phyloP scores from a whole-genome alignment of 2,113 vertebrate species.

The Saguinus midas region DNA sequence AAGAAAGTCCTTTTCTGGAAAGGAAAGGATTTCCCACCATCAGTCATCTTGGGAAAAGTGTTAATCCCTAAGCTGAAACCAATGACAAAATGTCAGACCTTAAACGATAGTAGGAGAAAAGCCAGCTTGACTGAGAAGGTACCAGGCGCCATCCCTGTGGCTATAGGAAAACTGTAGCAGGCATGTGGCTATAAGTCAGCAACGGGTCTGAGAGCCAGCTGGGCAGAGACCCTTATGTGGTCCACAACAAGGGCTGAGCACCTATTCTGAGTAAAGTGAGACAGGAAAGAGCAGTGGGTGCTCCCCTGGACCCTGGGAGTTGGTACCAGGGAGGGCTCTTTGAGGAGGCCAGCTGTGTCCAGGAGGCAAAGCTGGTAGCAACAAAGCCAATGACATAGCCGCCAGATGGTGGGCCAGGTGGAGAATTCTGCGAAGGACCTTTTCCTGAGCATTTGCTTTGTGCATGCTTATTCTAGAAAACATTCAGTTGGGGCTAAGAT shows the following conservation, averaged over 20 bases:
- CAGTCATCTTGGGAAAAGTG: background rate
- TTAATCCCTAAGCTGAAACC: background rate
- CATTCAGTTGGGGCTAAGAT: background rate
- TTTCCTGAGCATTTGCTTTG: background rate
- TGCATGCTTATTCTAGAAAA: background rate
- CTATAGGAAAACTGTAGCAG: background rate
- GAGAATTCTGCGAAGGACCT: background rate
- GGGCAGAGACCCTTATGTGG: background rate
- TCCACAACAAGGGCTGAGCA: background rate
- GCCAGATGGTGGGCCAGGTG: background rate
- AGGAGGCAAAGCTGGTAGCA: background rate
- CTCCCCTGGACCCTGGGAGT: background rate
- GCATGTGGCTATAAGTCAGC: background rate
- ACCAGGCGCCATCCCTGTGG: background rate
- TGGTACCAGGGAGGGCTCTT: background rate
- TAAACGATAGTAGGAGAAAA: background rate
- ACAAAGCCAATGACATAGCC: background rate
- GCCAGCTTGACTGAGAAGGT: background rate
- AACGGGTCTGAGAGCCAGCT: background rate
- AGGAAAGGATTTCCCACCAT: background rate
- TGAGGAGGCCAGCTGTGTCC: background rate
- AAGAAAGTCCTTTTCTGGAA: background rate
- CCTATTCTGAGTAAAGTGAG: background rate
- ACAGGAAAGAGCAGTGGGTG: background rate
- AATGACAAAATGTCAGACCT: background rate